Conservation (phyloP, 2,113 vertebrate genomes). For the Paraplagusia blochii region DNA sequence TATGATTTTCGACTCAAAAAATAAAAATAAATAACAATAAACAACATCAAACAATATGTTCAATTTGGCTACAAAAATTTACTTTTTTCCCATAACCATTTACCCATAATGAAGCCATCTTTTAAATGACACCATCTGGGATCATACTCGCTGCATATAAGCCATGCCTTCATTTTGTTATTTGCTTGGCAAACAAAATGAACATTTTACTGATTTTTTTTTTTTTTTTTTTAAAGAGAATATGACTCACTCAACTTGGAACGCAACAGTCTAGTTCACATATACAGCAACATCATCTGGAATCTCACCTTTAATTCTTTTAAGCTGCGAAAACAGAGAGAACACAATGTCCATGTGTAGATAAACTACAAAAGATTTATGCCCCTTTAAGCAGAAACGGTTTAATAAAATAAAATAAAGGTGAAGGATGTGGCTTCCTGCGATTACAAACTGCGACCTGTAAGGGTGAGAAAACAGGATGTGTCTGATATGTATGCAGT, state of each 20-base stretch:
- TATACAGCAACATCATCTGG: background rate
- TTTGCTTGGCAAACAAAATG: background rate
- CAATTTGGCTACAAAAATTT: background rate
- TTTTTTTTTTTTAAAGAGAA: background rate
- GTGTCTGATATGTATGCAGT: constrained; percentile 15
- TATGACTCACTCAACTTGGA: background rate
- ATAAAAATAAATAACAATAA: too few relatives aligned
- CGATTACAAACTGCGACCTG: constrained; percentile 13
- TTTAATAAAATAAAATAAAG: background rate
- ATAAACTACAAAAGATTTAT: background rate
- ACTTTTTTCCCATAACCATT: background rate
- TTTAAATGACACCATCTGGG: background rate
- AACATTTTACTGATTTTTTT: background rate
- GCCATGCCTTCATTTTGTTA: background rate
- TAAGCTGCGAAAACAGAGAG: too few relatives aligned
- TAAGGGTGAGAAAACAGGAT: constrained; percentile 33
- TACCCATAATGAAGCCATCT: background rate
- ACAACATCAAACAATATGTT: background rate
- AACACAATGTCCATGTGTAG: background rate
- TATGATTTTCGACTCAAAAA: background rate
- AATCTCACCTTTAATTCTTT: background rate
- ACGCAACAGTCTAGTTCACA: too few relatives aligned
- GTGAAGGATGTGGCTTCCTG: constrained; percentile 20
- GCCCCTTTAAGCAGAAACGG: background rate
- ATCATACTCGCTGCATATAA: background rate